Conservation (phyloP, 2,797 vertebrate genomes). For the Cheirogaleus major region DNA sequence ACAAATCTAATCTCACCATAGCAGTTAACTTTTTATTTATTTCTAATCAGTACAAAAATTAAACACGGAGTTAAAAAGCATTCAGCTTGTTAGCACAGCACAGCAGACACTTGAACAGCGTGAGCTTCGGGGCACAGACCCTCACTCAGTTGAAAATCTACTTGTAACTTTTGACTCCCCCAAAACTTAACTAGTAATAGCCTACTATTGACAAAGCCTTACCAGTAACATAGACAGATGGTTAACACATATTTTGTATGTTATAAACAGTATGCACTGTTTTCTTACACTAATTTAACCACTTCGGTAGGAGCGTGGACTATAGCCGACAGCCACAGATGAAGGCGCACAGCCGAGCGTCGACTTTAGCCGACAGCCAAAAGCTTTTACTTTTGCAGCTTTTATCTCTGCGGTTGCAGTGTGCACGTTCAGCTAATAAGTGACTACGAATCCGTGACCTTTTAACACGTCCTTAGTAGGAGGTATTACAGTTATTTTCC, state of each 20-base stretch:
- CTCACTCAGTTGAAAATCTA: background rate
- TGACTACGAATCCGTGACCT: too few relatives aligned
- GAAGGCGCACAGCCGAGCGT: too few relatives aligned
- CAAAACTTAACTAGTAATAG: background rate
- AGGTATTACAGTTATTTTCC: too few relatives aligned
- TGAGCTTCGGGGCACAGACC: background rate
- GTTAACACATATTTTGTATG: background rate
- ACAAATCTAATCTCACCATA: constrained; percentile 1
- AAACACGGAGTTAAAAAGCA: background rate
- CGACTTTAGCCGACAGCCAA: too few relatives aligned
- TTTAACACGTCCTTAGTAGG: too few relatives aligned
- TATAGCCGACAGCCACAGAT: too few relatives aligned
- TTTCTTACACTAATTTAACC: background rate
- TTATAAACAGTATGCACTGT: too few relatives aligned
- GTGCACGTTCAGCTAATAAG: too few relatives aligned
- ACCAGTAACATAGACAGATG: background rate
- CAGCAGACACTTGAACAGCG: background rate
- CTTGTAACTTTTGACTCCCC: background rate
- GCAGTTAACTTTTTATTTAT: background rate
- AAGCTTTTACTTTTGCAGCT: too few relatives aligned
- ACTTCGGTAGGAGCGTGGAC: too few relatives aligned
- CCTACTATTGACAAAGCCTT: background rate
- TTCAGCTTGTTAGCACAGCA: background rate
- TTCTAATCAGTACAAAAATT: constrained; percentile 32
- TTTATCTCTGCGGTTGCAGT: too few relatives aligned